A percentile compares a stretch with the other conserved stretches of the same genome.
Evolutionary conservation across 2,113 vertebrate species (phyloP).

Genomic region (Onychostruthus taczanowskii): DNA sequence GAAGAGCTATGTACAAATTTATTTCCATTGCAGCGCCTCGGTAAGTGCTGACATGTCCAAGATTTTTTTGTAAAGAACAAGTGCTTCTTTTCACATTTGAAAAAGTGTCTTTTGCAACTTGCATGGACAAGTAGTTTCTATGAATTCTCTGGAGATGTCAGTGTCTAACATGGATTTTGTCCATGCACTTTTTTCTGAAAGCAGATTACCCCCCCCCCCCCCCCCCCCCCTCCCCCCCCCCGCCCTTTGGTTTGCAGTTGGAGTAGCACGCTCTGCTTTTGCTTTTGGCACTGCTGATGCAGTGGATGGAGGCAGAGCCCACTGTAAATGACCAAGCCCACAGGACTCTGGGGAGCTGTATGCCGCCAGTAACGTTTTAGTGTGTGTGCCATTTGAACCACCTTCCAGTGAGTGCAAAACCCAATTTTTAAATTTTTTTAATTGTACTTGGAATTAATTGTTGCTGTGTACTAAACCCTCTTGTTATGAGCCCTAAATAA

Average conservation of each 20-base stretch:
- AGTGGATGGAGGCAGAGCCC: slow-evolving; percentile 39
- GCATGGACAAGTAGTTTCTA: slow-evolving; percentile 56
- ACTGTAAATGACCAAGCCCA: background rate
- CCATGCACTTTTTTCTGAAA: slow-evolving; percentile 52
- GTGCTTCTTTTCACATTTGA: slow-evolving; percentile 77
- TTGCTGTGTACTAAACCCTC: slow-evolving; percentile 82
- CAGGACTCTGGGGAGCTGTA: slow-evolving; percentile 50
- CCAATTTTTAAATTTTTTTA: slow-evolving; percentile 77
- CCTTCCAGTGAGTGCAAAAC: slow-evolving; percentile 67
- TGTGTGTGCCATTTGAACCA: slow-evolving; percentile 72
- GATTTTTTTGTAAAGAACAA: slow-evolving; percentile 63
- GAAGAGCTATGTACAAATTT: slow-evolving; percentile 59
- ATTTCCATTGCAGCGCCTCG: slow-evolving; percentile 51
- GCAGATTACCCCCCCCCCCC: too few species aligned
- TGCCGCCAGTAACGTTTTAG: slow-evolving; percentile 56
- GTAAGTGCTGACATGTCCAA: slow-evolving; percentile 37
- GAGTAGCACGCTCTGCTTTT: slow-evolving; percentile 34
- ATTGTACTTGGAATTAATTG: slow-evolving; percentile 80
- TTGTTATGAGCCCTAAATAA: slow-evolving; percentile 79
- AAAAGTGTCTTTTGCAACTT: slow-evolving; percentile 72
- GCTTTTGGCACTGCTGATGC: slow-evolving; percentile 36
- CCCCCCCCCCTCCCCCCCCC: too few species aligned
- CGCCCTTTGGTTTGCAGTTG: slow-evolving; percentile 35
- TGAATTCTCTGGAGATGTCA: slow-evolving; percentile 67
- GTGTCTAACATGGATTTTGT: slow-evolving; percentile 72